Percentiles rank a stretch among this genome's conserved stretches.
Evolutionary conservation across 1,140 invertebrate species (phyloP).

Genomic region (Ceratina calcarata): DNA sequence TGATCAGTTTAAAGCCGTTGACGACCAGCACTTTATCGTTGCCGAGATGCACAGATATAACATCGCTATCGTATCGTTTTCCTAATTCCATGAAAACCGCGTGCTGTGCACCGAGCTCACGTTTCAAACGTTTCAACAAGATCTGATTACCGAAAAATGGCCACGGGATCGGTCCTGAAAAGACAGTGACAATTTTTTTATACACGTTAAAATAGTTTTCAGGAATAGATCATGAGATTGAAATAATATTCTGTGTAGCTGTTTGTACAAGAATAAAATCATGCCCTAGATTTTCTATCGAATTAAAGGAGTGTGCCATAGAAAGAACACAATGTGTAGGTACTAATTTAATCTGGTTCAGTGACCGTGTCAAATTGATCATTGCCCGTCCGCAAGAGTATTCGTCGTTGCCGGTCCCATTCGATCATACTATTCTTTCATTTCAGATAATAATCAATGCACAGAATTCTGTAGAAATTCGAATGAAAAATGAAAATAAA

Average conservation of each 20-base stretch:
- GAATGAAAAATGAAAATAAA: neutral
- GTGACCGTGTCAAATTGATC: neutral
- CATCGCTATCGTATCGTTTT: constrained; percentile 82
- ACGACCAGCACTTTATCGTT: constrained; percentile 83
- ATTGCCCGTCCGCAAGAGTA: neutral
- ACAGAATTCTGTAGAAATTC: neutral
- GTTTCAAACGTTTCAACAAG: constrained; percentile 81
- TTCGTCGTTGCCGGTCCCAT: neutral
- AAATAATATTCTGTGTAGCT: too few relatives aligned
- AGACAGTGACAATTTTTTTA: neutral
- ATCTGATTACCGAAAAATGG: constrained; percentile 85
- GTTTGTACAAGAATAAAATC: too few relatives aligned
- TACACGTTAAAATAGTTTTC: neutral
- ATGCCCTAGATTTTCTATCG: too few relatives aligned
- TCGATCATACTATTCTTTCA: neutral
- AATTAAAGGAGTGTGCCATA: too few relatives aligned
- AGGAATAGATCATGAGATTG: neutral
- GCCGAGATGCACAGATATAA: constrained; percentile 86
- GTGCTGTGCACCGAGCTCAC: constrained; percentile 83
- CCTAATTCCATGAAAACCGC: constrained; percentile 82
- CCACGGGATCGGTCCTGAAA: constrained; percentile 84
- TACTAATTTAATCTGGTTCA: constrained; percentile 7
- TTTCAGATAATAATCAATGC: too few relatives aligned
- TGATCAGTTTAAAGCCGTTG: constrained; percentile 81
- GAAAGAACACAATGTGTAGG: neutral